Evolutionary conservation across 2,797 vertebrate species (phyloP), one percentile per base, ranked within the genome.

Genomic region (Craterocephalus amniculus): DNA sequence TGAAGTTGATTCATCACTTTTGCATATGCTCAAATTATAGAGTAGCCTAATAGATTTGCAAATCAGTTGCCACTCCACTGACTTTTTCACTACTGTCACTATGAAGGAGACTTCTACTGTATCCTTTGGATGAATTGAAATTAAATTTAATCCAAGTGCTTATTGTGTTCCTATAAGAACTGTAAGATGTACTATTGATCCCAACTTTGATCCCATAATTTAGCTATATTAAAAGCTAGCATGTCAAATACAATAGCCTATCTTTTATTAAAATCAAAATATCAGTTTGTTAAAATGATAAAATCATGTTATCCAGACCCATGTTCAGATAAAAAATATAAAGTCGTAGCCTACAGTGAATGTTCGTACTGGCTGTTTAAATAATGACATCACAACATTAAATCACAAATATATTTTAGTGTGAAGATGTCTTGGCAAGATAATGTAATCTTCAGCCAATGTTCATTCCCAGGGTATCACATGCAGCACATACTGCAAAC

Each of bases 51-150:
- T 12, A 45, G 5, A 34, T 34, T 7, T 48, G 20, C 8, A 45
- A 48, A 48, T 20, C 43, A 3, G 2, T 20, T 48, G 20, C 43
- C 7, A 26, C 12, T 52, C 49, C 20, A n/a, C 43, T 45, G 18
- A 24, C 20, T 24, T 10, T 51, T 12, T 12, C 10, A 38, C 11
- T 29, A 18, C 2, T 14, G 26, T 10, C 52, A 1, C 24, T 13
- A 8, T 40, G 20, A 54, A 11, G 35, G 13, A 40, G 10, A 55
- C 22, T 14, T 36, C 38, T 2, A n/a, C n/a, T n/a, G n/a, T n/a
- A 40, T 18, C 38, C 38, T 64, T 64, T 64, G 27, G 49, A 65
- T 29, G n/a, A 55, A 35, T 52, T 36, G 10, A 4, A 54, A 35
- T 14, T 63, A 51, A 63, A 63, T 51, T 18, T 51, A 18, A 26